These are phyloP conservation scores for Peromyscus melanophrys DNA, from an alignment of 2,797 vertebrate species.

Conservation along the genomic window DNA sequence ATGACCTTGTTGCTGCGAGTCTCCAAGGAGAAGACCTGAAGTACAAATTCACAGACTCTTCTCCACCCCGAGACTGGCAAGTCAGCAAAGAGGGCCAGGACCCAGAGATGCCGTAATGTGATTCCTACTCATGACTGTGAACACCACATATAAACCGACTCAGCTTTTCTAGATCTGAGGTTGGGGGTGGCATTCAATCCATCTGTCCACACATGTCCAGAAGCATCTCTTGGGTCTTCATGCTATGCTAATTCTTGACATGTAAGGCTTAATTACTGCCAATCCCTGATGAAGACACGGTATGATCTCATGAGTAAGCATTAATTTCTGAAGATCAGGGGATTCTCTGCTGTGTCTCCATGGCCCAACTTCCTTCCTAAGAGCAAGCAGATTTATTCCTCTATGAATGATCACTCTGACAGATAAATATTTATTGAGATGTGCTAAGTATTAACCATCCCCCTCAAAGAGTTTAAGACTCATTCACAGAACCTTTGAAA, in stretches of 20 bases:
- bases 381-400: background rate
- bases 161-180: background rate
- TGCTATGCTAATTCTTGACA: background rate
- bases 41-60: background rate
- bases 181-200: background rate
- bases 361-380: background rate
- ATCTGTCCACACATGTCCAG: background rate
- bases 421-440: slow-evolving; percentile 19
- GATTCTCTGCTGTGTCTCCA: background rate
- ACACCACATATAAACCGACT: background rate
- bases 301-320: slow-evolving; percentile 12
- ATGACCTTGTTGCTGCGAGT: background rate
- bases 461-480: background rate
- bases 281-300: slow-evolving; percentile 18
- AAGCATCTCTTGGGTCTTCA: background rate
- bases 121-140: background rate
- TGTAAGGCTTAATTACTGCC: background rate
- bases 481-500: slow-evolving; percentile 11
- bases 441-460: background rate
- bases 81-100: background rate
- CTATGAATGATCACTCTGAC: background rate
- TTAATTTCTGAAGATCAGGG: background rate
- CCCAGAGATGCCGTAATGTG: background rate
- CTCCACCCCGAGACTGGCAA: background rate
- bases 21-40: background rate